Base-by-base conservation (phyloP, 1,140 invertebrate genomes). In the Pygmarrhopalites habei region DNA sequence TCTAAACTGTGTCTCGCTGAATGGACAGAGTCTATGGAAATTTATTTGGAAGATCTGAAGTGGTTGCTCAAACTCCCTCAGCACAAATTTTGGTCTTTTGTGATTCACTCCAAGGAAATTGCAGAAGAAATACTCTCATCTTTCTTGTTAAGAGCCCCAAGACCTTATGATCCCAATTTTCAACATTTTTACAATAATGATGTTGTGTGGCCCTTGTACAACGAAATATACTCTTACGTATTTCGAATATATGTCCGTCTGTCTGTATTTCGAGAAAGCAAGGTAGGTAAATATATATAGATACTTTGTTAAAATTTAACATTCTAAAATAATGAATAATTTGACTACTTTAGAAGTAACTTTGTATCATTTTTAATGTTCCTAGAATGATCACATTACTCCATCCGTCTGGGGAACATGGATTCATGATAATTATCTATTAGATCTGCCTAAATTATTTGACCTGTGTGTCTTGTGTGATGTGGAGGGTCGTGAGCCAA, bases 371-470 rank as follows among this genome's bases (percentile, higher is more conserved):
- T n/a, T n/a, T n/a, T n/a, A n/a, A n/a, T 4, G 46, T 60, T 70
- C 74, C 5, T 68, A 79, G 79, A 71, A 73, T 21, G 58, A 74
- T 64, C 73, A 74, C 64, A 75, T 80, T 17, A 77, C 74, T 0
- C 77, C 77, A 21, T 52, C 61, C 41, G 73, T 74, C 7, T 82
- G 80, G 76, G 78, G 76, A 5, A 72, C 77, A 0, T 75, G 81
- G 32, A 61, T 81, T 41, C 79, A 80, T 69, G 77, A 80, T 32
- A 78, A 80, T 62, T 79, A 76, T 69, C 67, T 81, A n/a, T 77
- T 81, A 70, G 80, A 81, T 68, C 73, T 81, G 57, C 77, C 79
- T 53, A 81, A 80, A 68, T 58, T 82, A n/a, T 71, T 81, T 65
- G 79, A 80, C 55, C 56, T 82, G 3, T 79, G 78, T 72, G 73